Conservation (phyloP, 2,888 invertebrate species). For the Metallyticus violacea region DNA sequence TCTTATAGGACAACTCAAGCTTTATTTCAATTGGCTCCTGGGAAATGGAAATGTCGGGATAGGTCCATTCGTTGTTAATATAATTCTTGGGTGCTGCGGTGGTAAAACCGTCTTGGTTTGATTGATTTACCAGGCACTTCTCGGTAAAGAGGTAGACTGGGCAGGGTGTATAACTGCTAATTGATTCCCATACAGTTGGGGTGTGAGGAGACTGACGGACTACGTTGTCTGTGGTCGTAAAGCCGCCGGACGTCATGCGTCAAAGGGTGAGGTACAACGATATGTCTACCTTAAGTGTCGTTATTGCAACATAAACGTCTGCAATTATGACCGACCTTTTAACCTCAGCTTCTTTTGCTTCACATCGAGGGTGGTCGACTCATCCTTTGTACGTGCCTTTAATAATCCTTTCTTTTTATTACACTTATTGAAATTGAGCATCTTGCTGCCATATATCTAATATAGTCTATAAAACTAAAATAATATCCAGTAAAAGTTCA, state of each 20-base stretch:
- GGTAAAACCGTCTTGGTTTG: slow-evolving; percentile 37
- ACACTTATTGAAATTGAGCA: background rate
- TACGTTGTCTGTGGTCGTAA: background rate
- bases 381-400: background rate
- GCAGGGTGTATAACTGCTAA: slow-evolving; percentile 18
- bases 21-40: background rate
- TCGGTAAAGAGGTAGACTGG: background rate
- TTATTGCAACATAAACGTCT: slow-evolving; percentile 28
- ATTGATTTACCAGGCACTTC: slow-evolving; percentile 30
- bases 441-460: background rate
- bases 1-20: too few relatives aligned
- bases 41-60: background rate
- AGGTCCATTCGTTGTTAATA: background rate
- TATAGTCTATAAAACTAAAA: too few relatives aligned
- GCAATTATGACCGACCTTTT: slow-evolving; percentile 14
- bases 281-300: slow-evolving; percentile 9
- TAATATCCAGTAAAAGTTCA: too few relatives aligned
- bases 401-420: background rate
- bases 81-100: background rate
- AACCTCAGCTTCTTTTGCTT: background rate
- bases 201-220: background rate
- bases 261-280: background rate
- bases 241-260: background rate
- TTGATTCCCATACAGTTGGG: slow-evolving; percentile 27
- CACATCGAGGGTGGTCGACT: background rate